Base-by-base conservation (phyloP, 2,888 invertebrate genomes). In the Drosophila macrospina region DNA sequence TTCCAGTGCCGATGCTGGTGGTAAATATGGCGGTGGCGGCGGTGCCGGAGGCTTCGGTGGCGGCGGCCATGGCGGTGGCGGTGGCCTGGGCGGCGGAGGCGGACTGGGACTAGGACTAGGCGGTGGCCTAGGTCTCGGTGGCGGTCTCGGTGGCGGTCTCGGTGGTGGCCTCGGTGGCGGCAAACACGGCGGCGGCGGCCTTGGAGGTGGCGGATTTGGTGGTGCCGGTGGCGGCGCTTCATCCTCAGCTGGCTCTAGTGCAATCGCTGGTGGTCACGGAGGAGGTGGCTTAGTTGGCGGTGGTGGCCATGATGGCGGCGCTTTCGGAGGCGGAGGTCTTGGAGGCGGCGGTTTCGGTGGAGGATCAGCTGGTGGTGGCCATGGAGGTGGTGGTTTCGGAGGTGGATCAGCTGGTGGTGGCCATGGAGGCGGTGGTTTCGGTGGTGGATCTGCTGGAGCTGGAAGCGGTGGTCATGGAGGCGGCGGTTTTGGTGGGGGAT, bases 31-130 rank as follows among this genome's bases (percentile, higher is more conserved):
- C 13, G 57, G 64, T 7, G 69, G 69, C 5, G 74, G 69, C 3
- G 52, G 47, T 0, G 47, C 30, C 13, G 62, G 57, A 6, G 69
- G 66, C 7, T 45, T 34, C 13, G 69, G 68, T 6, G 60, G 54
- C 2, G 47, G 62, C 4, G 54, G 54, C 13, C 42, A 20, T 11
- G 61, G 61, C 8, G 48, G 24, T 2, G 51, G 36, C 7, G 68
- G 64, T 11, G 62, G 56, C 16, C 24, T 50, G 4, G 54, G 39
- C n/a, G 65, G 63, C 1, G 73, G 66, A 5, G 61, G 57, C 11
- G 69, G 69, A 6, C 48, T 72, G 1, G 72, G 73, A 11, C 45
- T 72, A 0, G 71, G 72, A 16, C 51, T 71, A 4, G 69, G 67
- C 37, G 75, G 60, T 4, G 59, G 56, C 26, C 45, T 59, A 5